These are phyloP conservation scores for Anneissia japonica DNA, from an alignment of 35 echinoderm and acorn worm genomes.

Conservation along the genomic window DNA sequence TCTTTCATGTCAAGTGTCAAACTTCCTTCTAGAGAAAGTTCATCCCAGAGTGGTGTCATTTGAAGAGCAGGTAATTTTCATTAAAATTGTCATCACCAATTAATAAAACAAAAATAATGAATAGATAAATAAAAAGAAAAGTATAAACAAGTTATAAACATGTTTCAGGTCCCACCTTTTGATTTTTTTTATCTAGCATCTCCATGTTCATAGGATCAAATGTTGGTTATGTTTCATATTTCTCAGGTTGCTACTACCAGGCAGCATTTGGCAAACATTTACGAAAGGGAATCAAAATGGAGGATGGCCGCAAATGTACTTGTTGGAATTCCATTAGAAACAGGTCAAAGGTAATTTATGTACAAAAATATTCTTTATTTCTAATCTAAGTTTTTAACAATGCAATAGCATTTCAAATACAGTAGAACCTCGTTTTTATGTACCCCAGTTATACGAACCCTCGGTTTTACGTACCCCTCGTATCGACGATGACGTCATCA, in stretches of 20 bases:
- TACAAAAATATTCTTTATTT: too few relatives aligned
- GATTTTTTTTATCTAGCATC: background rate
- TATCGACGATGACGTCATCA: too few relatives aligned
- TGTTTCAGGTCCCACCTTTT: background rate
- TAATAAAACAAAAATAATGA: background rate
- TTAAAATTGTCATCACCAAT: background rate
- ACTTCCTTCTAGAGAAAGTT: slow-evolving; percentile 82
- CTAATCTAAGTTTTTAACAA: too few relatives aligned
- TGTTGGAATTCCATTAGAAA: slow-evolving; percentile 90
- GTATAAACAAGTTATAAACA: background rate
- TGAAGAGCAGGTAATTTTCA: slow-evolving; percentile 78
- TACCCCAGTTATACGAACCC: too few relatives aligned
- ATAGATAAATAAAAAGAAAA: background rate
- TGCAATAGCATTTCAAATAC: too few relatives aligned
- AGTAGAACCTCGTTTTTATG: too few relatives aligned
- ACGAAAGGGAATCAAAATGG: slow-evolving; percentile 88
- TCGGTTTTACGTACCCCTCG: too few relatives aligned
- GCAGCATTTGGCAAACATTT: slow-evolving; percentile 83
- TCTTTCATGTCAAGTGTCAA: slow-evolving; percentile 70
- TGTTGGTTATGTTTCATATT: background rate
- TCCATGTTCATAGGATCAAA: background rate
- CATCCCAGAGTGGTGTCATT: slow-evolving; percentile 88
- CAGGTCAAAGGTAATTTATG: slow-evolving; percentile 80
- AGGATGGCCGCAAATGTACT: slow-evolving; percentile 69
- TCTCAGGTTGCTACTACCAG: slow-evolving; percentile 74